Evolutionary conservation across 2,888 invertebrate species (phyloP).

Genomic region (Dolomedes plantarius): DNA sequence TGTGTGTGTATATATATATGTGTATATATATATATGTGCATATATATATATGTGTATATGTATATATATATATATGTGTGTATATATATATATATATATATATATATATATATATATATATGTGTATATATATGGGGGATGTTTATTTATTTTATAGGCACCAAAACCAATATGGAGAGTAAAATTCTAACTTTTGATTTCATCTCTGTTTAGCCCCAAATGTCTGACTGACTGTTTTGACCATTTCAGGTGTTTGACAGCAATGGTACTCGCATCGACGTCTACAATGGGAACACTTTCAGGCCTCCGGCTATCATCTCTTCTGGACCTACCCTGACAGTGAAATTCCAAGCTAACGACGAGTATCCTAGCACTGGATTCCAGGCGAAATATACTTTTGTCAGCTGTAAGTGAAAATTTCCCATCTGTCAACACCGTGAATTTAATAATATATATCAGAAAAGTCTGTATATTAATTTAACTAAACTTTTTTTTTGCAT

Average conservation of each 20-base stretch:
- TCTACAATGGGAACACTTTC: conserved; percentile 82
- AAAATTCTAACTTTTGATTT: no score
- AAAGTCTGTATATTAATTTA: no score
- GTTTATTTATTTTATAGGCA: no score
- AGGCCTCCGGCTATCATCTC: conserved; percentile 83
- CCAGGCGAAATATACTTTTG: conserved; percentile 81
- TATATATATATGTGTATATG: no score
- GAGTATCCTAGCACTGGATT: conserved; percentile 82
- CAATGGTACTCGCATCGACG: conserved; percentile 82
- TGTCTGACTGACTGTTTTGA: no score
- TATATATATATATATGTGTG: no score
- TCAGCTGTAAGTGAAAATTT: conserved; percentile 74
- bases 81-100: no score
- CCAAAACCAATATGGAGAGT: no score
- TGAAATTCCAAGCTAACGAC: conserved; percentile 84
- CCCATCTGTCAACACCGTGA: not conserved
- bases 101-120: no score
- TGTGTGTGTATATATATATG: no score
- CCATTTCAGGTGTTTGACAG: conserved; percentile 82
- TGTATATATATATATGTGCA: no score
- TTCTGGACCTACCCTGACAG: conserved; percentile 81
- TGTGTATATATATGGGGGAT: no score
- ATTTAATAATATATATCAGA: not conserved
- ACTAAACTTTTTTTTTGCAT: conserved; percentile 13
- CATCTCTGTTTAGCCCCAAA: not conserved